Evolutionary conservation across 2,888 invertebrate genomes (phyloP).

Genomic region (Thecophora atra): DNA sequence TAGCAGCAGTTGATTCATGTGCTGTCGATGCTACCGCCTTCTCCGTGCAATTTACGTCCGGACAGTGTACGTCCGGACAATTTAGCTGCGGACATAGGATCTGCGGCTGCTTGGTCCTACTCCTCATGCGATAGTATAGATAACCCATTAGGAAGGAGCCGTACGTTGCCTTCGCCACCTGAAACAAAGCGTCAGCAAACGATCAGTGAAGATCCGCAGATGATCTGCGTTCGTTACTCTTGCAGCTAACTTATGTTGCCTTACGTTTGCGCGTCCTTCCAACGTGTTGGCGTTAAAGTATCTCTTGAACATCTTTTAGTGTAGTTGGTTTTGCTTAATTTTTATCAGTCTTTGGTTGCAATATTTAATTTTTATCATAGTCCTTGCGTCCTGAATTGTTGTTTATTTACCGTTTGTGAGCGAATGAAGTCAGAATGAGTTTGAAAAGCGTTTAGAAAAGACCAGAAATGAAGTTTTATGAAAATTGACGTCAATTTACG

Average conservation of each 20-base stretch:
- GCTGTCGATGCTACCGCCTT: too few relatives aligned
- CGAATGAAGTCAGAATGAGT: too few relatives aligned
- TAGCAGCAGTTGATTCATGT: too few relatives aligned
- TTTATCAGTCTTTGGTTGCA: not conserved
- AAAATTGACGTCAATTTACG: too few relatives aligned
- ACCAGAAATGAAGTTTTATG: too few relatives aligned
- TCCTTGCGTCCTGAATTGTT: not conserved
- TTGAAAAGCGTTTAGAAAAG: too few relatives aligned
- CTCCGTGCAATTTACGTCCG: too few relatives aligned
- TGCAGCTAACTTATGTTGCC: constrained; percentile 27
- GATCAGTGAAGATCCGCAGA: not conserved
- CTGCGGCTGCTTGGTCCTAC: not conserved
- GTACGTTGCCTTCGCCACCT: constrained; percentile 25
- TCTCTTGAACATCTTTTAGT: constrained; percentile 21
- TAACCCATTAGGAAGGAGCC: constrained; percentile 13
- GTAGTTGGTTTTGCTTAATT: too few relatives aligned
- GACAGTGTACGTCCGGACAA: not conserved
- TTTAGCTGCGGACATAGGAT: not conserved
- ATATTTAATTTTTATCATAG: not conserved
- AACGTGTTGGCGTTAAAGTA: constrained; percentile 52
- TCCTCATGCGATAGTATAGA: constrained; percentile 18
- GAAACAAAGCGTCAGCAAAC: not conserved
- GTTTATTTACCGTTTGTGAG: too few relatives aligned
- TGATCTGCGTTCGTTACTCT: too few relatives aligned
- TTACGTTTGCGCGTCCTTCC: constrained; percentile 56